These are phyloP conservation scores for Mycteria americana DNA, from an alignment of 2,797 vertebrate species.

Conservation along the genomic window DNA sequence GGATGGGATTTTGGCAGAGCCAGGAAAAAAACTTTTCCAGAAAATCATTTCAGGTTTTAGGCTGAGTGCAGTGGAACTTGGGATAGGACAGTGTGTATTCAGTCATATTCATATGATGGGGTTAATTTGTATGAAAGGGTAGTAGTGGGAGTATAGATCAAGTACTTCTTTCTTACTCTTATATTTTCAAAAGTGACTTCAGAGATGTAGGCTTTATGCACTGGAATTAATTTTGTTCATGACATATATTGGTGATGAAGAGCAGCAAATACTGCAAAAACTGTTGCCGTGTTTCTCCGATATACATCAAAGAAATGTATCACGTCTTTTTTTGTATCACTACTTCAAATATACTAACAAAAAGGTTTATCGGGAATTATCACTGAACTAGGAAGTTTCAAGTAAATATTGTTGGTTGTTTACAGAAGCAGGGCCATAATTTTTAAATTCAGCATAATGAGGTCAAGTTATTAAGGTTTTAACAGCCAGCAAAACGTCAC, in stretches of 20 bases:
- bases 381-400: background rate
- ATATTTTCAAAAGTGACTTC: background rate
- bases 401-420: background rate
- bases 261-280: background rate
- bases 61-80: background rate
- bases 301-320: background rate
- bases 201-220: background rate
- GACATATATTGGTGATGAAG: background rate
- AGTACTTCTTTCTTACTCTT: background rate
- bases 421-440: background rate
- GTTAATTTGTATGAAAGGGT: background rate
- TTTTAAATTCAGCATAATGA: background rate
- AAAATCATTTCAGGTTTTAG: background rate
- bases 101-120: background rate
- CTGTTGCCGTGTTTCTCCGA: background rate
- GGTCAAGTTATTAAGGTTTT: background rate
- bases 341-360: background rate
- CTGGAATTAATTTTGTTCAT: background rate
- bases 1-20: background rate
- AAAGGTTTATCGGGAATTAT: background rate
- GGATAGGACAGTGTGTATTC: background rate
- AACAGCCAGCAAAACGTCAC: background rate
- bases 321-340: background rate
- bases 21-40: background rate
- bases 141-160: background rate